Evolutionary conservation across 2,888 invertebrate genomes (phyloP), one percentile per base, ranked within the genome.

Genomic region (Cheilosia grossa): DNA sequence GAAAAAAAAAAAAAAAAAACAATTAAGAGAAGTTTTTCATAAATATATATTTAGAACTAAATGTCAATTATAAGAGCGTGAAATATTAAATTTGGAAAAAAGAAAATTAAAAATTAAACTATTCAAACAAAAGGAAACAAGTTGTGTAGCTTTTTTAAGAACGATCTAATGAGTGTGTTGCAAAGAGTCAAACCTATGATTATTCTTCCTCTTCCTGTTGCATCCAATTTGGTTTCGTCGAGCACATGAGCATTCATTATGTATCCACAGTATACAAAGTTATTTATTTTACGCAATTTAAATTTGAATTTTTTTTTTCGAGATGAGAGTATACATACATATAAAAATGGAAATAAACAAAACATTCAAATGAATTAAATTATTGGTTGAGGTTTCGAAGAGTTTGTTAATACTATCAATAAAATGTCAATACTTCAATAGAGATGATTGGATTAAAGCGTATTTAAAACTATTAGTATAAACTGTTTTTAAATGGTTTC

Each of bases 171-270:
- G 54, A 81, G 85, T 77, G 63, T 59, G 70, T 79, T 81, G 78
- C 78, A 79, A 83, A 87, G 53, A 83, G 86, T 89, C 91, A 91
- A 90, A 93, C 93, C 93, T 93, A 93, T 93, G 88, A 93, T 92
- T 90, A 93, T 92, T 92, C 93, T 93, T 91, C 93, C 92, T 89
- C 89, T 90, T 88, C 90, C 90, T 89, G 89, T 89, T 87, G 89
- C 88, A 81, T 88, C 89, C 87, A 82, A 77, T 87, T 86, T 49
- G 63, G 83, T 72, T 67, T 77, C 83, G 61, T 75, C 80, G 74
- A 83, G 81, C 49, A 79, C 51, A 83, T 69, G 82, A 79, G 63
- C 69, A 75, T 75, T 85, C 81, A 74, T 53, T 58, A 63, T 44
- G 56, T 56, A 54, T 83, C 83, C 83, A 74, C 13, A 13, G 79